phyloP scores from a whole-genome alignment of 2,888 invertebrate species.

The Andrena bicolor region DNA sequence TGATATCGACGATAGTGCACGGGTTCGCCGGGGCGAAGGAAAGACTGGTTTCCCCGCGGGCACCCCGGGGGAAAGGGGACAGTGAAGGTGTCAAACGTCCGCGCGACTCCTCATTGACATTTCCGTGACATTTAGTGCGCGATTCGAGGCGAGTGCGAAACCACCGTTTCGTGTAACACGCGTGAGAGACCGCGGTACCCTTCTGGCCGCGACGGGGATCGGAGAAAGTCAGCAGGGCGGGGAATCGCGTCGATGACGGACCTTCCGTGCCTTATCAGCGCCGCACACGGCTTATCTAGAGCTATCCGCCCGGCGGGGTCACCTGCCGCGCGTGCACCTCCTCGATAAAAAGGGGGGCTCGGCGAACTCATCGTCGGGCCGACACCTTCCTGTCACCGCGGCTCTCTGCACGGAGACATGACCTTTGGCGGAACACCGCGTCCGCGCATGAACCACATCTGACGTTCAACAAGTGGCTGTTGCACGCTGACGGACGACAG shows the following conservation, averaged over 20 bases:
- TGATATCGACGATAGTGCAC: slow-evolving; percentile 34
- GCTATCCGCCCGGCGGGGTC: slow-evolving; percentile 74
- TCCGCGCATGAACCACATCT: slow-evolving; percentile 33
- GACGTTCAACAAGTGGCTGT: slow-evolving; percentile 67
- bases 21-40: neutral
- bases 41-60: slow-evolving; percentile 28
- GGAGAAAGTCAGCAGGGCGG: slow-evolving; percentile 27
- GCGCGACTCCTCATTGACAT: slow-evolving; percentile 73
- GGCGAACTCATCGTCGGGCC: slow-evolving; percentile 23
- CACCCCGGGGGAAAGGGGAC: slow-evolving; percentile 25
- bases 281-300: slow-evolving; percentile 59
- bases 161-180: slow-evolving; percentile 67
- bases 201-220: neutral
- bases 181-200: slow-evolving; percentile 42
- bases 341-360: slow-evolving; percentile 62
- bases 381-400: neutral
- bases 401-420: slow-evolving; percentile 1
- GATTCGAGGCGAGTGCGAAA: slow-evolving; percentile 49
- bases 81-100: slow-evolving; percentile 71
- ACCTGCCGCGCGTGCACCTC: slow-evolving; percentile 67
- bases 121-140: slow-evolving; percentile 76
- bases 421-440: slow-evolving; percentile 8
- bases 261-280: slow-evolving; percentile 77
- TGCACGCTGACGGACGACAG: neutral
- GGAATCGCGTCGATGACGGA: slow-evolving; percentile 69